phyloP scores from a whole-genome alignment of 1,140 invertebrate genomes.

The Lutraria rhynchaena region DNA sequence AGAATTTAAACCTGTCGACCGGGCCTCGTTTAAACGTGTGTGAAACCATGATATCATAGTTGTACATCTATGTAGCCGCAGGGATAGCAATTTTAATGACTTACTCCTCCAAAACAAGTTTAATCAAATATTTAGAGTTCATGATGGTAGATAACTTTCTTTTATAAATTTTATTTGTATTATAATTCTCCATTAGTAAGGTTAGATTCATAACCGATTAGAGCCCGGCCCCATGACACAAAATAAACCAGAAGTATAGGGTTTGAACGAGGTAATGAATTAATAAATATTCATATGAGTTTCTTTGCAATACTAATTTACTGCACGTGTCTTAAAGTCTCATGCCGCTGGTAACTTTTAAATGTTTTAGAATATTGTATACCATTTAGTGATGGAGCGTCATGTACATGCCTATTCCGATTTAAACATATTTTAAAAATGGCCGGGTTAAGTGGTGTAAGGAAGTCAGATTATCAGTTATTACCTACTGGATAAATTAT shows the following conservation, averaged over 20 bases:
- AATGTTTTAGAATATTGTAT: no score
- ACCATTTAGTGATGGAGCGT: no score
- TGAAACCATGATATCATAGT: constrained; percentile 45
- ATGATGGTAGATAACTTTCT: constrained; percentile 4
- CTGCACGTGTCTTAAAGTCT: no score
- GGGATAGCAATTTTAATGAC: constrained; percentile 50
- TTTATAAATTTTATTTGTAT: neutral
- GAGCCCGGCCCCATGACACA: constrained; percentile 3
- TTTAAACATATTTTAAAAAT: no score
- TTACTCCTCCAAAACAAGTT: constrained; percentile 48
- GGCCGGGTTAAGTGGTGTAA: no score
- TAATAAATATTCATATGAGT: constrained; percentile 49
- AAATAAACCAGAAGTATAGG: no score
- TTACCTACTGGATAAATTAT: no score
- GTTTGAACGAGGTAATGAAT: constrained; percentile 48
- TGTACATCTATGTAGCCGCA: constrained; percentile 34
- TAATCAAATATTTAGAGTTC: constrained; percentile 56
- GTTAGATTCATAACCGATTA: constrained; percentile 49
- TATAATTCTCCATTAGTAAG: constrained; percentile 38
- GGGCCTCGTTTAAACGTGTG: constrained; percentile 37
- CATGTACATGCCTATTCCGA: no score
- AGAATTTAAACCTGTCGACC: no score
- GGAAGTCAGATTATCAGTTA: no score
- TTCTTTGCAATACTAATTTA: no score
- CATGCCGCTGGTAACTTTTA: no score